Base-by-base conservation (phyloP, 35 echinoderm and acorn worm genomes). In the Ophiothrix spiculata region DNA sequence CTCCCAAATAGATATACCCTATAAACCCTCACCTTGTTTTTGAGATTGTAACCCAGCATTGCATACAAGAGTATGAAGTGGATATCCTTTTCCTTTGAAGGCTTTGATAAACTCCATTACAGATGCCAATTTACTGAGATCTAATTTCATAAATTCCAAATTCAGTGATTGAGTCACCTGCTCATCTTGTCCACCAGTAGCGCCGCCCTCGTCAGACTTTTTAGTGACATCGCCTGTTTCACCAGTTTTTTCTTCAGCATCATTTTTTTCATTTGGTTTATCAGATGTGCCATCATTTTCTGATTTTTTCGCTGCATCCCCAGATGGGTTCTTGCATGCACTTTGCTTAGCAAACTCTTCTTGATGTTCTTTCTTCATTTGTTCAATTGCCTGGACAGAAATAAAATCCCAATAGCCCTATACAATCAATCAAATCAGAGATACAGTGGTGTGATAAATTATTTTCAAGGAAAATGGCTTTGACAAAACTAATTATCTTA, bases 71-170 rank as follows among this genome's bases (percentile, higher is more conserved):
- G 82, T 40, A 49, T 92, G 77, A 4, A 92, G 33, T 0, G 84
- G 78, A 16, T 74, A 39, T 17, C 49, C 45, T n/a, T 73, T 92
- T 19, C 46, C 39, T 37, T 87, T 86, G 39, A 56, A 82, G 33
- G 69, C 49, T 31, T 87, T 40, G 25, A 87, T 81, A 41, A 92
- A 92, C 17, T 92, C 84, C 84, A 87, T 75, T 1, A 37, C 40
- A 19, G 90, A 92, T 17, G 79, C 23, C 42, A 92, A 38, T 3
- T 77, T 77, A 0, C 37, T 33, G 10, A 92, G 64, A 39, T 92
- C 90, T 36, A 92, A 46, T 31, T 86, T 86, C 84, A 87, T 87
- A 36, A 78, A 92, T 31, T 92, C 82, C 1, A 92, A 56, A 33
- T 79, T 85, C 19, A 91, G 60, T 32, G 73, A 39, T 23, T 84